Evolutionary conservation across 92 coral and sea anemone species (phyloP), one percentile per base, ranked within the genome.

Genomic region (Actinostola sp.): DNA sequence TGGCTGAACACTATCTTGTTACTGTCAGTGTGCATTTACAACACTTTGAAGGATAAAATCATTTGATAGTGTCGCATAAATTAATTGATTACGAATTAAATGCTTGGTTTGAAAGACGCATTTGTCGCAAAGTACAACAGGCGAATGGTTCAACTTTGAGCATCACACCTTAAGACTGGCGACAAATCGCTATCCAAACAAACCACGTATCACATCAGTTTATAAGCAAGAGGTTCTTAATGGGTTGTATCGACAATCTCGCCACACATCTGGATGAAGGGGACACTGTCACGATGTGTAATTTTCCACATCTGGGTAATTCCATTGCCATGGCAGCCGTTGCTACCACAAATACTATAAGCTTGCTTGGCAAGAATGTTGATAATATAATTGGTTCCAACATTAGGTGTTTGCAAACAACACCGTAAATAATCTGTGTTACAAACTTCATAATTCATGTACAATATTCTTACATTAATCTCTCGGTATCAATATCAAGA

Each of bases 351-450:
- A 26, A 56, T 71, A 71, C 65, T 43, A 50, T 30, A 38, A 28
- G 32, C 77, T 71, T 71, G 77, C 77, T 71, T 71, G 77, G 77
- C 77, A 71, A 71, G 77, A 71, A 55, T 29, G 39, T 57, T 44
- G 77, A 32, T 68, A 68, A 68, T 68, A 36, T 36, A 61, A n/a
- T 35, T 61, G 46, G 46, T 61, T 61, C 43, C 43, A 27, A 24
- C 66, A 17, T 68, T 68, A 16, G 62, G 50, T 52, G 73, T 67
- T 67, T 50, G 52, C 29, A 31, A 48, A 67, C 73, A 67, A 67
- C 73, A 31, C 52, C 46, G 73, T 53, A 53, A 38, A 67, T 68
- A 50, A 50, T 68, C 62, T 48, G 28, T 68, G 4, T 31, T 34
- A 35, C 66, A 61, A 61, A 61, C 66, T 61, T 61, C 38, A 34